Evolutionary conservation across 1,140 invertebrate genomes (phyloP).

Genomic region (Kradibia gibbosae): DNA sequence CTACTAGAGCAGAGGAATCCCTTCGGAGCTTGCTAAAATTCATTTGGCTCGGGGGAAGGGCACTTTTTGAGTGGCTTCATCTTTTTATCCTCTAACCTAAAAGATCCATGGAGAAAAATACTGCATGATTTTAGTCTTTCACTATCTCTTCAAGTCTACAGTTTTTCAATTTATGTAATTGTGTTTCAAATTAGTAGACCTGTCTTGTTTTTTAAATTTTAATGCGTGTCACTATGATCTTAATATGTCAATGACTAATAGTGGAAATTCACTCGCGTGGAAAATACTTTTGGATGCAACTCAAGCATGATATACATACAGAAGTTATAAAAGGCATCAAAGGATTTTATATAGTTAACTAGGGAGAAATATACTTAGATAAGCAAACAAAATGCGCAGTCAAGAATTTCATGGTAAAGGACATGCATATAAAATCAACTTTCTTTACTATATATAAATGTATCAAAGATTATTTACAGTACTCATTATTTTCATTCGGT

Average conservation of each 20-base stretch:
- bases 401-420: background rate
- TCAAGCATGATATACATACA: background rate
- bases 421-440: too few relatives aligned
- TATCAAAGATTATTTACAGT: too few relatives aligned
- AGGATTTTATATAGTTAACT: background rate
- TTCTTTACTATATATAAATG: background rate
- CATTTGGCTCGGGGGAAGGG: conserved; percentile 51
- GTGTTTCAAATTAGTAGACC: background rate
- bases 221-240: background rate
- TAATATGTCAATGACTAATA: background rate
- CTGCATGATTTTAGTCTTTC: conserved; percentile 31
- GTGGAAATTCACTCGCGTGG: background rate
- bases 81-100: conserved; percentile 54
- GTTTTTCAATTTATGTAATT: background rate
- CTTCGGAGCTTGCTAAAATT: conserved; percentile 55
- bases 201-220: background rate
- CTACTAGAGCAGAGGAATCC: conserved; percentile 41
- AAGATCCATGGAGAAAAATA: conserved; percentile 55
- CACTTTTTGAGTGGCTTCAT: conserved; percentile 50
- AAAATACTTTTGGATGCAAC: background rate
- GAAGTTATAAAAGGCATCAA: background rate
- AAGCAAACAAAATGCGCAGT: background rate
- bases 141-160: background rate
- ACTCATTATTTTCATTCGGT: too few relatives aligned
- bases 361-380: background rate